Conservation (phyloP, 2,113 vertebrate species). For the Saccopteryx bilineata region DNA sequence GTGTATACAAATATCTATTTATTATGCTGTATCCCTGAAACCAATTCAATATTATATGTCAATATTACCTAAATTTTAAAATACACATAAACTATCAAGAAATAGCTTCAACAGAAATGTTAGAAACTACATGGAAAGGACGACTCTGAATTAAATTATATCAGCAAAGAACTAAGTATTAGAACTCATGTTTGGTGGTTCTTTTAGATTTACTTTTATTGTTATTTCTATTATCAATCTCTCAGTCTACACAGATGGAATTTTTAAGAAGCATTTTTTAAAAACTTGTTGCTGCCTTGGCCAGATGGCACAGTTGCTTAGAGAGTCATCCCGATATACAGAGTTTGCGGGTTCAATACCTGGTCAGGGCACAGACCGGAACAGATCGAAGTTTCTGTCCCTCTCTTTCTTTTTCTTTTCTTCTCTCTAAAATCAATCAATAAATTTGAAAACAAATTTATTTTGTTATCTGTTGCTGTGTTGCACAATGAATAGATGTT, state of each 20-base stretch:
- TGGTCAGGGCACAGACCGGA: too few relatives aligned
- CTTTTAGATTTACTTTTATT: conserved; percentile 2
- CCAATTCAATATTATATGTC: background rate
- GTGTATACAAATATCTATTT: background rate
- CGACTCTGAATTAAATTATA: background rate
- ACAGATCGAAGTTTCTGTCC: too few relatives aligned
- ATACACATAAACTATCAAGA: background rate
- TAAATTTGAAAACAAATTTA: too few relatives aligned
- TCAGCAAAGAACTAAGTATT: background rate
- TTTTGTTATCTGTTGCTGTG: background rate
- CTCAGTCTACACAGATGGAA: background rate
- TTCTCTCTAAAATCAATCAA: too few relatives aligned
- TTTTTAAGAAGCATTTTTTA: background rate
- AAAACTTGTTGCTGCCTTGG: background rate
- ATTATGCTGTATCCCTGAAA: background rate
- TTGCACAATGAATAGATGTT: background rate
- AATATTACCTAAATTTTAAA: background rate
- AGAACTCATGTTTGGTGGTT: background rate
- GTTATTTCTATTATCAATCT: background rate
- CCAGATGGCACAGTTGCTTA: too few relatives aligned
- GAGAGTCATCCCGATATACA: too few relatives aligned
- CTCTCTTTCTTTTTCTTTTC: too few relatives aligned
- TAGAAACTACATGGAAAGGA: background rate
- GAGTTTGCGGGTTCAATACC: too few relatives aligned
- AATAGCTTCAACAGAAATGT: background rate